A percentile compares a stretch with the other conserved stretches of the same genome.
phyloP scores from a whole-genome alignment of 1,140 invertebrate species.

The Cotesia typhae region DNA sequence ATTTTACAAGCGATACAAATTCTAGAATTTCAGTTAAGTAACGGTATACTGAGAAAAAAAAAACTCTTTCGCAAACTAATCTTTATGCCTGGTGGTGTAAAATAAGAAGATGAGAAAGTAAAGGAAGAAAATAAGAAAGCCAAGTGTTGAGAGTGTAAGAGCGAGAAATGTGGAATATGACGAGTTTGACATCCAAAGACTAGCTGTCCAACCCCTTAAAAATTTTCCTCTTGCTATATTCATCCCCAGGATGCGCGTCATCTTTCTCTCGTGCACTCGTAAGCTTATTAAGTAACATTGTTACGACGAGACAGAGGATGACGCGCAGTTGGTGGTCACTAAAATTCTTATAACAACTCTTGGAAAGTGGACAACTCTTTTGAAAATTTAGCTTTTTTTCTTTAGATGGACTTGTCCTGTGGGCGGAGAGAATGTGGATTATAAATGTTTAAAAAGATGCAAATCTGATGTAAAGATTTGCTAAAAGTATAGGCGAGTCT shows the following conservation, averaged over 20 bases:
- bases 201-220: slow-evolving; percentile 30
- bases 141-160: slow-evolving; percentile 18
- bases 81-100: slow-evolving; percentile 33
- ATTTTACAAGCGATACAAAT: background rate
- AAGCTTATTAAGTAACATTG: slow-evolving; percentile 66
- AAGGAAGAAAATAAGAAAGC: slow-evolving; percentile 32
- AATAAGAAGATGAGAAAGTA: too few relatives aligned
- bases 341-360: slow-evolving; percentile 26
- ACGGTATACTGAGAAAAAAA: slow-evolving; percentile 46
- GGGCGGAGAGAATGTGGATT: slow-evolving; percentile 14
- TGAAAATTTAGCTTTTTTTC: slow-evolving; percentile 36
- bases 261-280: slow-evolving; percentile 58
- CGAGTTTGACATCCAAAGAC: slow-evolving; percentile 59
- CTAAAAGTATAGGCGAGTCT: background rate
- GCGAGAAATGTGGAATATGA: slow-evolving; percentile 58
- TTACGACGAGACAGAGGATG: slow-evolving; percentile 44
- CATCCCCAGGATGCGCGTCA: slow-evolving; percentile 39
- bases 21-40: slow-evolving; percentile 31
- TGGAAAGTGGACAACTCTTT: slow-evolving; percentile 48
- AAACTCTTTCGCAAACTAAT: slow-evolving; percentile 63
- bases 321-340: slow-evolving; percentile 38
- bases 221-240: slow-evolving; percentile 11
- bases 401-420: background rate
- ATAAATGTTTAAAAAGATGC: slow-evolving; percentile 12
- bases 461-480: slow-evolving; percentile 13